phyloP scores from a whole-genome alignment of 2,888 invertebrate species.

The Byasa hedistus region DNA sequence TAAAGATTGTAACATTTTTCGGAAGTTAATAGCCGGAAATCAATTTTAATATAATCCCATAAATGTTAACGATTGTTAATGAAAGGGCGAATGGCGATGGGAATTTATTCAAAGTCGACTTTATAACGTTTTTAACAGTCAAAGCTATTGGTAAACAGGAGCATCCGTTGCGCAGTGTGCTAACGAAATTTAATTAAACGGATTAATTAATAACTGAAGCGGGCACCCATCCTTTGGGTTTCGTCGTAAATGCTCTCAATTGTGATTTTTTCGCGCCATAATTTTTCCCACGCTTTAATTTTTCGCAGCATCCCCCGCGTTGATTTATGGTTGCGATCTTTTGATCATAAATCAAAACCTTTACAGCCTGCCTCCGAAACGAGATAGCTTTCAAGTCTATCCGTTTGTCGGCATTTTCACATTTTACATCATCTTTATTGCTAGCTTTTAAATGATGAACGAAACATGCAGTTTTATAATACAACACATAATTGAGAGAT shows the following conservation, averaged over 20 bases:
- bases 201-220: constrained; percentile 55
- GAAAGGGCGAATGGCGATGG: constrained; percentile 4
- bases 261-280: constrained; percentile 34
- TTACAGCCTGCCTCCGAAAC: constrained; percentile 25
- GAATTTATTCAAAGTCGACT: constrained; percentile 8
- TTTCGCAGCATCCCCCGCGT: constrained; percentile 32
- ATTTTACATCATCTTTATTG: constrained; percentile 9
- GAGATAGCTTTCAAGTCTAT: constrained; percentile 28
- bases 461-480: not conserved
- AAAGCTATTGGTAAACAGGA: constrained; percentile 27
- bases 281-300: constrained; percentile 20
- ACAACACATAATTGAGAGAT: not conserved
- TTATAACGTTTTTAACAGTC: constrained; percentile 12
- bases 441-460: not conserved
- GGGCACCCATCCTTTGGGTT: constrained; percentile 36
- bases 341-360: constrained; percentile 67
- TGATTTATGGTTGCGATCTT: constrained; percentile 73
- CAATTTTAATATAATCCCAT: not conserved
- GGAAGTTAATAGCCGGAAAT: not conserved
- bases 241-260: constrained; percentile 52
- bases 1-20: not conserved
- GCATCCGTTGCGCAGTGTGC: constrained; percentile 34
- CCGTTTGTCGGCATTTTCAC: constrained; percentile 19
- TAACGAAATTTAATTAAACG: constrained; percentile 50
- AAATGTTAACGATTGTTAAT: constrained; percentile 1